Conservation (phyloP, 2,888 invertebrate species). For the Noctua janthina region DNA sequence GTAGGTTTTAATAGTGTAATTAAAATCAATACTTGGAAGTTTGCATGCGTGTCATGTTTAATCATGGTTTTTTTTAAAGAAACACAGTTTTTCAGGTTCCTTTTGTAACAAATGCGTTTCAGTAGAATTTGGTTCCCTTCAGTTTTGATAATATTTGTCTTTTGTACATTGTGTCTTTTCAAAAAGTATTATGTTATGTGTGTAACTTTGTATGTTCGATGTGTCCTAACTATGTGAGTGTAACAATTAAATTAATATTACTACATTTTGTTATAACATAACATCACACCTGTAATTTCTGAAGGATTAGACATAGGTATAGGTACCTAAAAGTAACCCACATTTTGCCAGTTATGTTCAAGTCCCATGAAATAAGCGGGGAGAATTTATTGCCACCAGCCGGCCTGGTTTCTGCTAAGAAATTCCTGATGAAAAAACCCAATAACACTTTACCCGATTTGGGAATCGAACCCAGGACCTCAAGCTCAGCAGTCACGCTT, state of each 20-base stretch:
- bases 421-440: background rate
- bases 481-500: background rate
- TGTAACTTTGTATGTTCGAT: slow-evolving; percentile 16
- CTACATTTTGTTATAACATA: background rate
- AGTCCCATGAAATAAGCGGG: too few relatives aligned
- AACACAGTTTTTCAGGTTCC: background rate
- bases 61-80: background rate
- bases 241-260: background rate
- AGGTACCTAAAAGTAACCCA: background rate
- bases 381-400: background rate
- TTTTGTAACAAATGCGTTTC: slow-evolving; percentile 33
- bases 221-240: background rate
- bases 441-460: background rate
- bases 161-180: slow-evolving; percentile 30
- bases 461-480: background rate
- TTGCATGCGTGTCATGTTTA: slow-evolving; percentile 28
- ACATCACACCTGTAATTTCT: background rate
- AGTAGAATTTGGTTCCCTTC: slow-evolving; percentile 26
- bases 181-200: slow-evolving; percentile 1
- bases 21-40: background rate
- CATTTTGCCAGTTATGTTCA: background rate
- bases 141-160: background rate
- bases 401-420: background rate
- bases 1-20: background rate
- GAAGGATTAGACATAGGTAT: background rate